Base-by-base conservation (phyloP, 2,888 invertebrate species). In the Lottia scabra region DNA sequence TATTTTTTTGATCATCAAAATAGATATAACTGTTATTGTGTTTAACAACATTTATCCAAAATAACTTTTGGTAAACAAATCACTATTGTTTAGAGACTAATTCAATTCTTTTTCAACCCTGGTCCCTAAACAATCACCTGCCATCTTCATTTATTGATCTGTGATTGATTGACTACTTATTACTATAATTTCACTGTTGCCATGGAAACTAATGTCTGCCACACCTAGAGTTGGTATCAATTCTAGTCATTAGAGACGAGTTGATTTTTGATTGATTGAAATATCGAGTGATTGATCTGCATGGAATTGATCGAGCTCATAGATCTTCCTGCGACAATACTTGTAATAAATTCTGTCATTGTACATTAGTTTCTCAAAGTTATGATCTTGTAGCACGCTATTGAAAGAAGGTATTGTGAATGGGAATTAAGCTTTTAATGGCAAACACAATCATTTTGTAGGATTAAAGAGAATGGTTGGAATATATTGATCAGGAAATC, bases 241-340 rank as follows among this genome's bases (percentile, higher is more conserved):
- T 56, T 23, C 19, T 56, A 23, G 56, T 56, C 56, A 56, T 56
- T 56, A 56, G 56, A 23, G 19, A 10, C 23, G 38, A 23, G 56
- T 23, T 56, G 19, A 56, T 56, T 56, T 44, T 26, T 19, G 75
- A 75, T 75, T 72, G 75, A 75, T 75, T 67, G 56, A 67, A 69
- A 38, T 70, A 72, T 72, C 65, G 65, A 65, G 65, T 75, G 75
- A 75, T 75, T 75, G 75, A 75, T 73, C 67, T 46, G 19, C 30
- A 56, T 23, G 19, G 4, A 23, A 23, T 23, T 23, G 56, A 56
- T 56, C 23, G 19, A 13, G 23, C 56, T 56, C 56, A 13, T 56
- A 56, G 56, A 56, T 56, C 56, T 19, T 23, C 56, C 10, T 23
- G 23, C 19, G 23, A 56, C 56, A 56, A 56, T 56, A 56, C 19